A percentile compares a stretch with the other conserved stretches of the same genome.
Evolutionary conservation across 1,140 invertebrate genomes (phyloP).

Genomic region (Drosophila bifasciata): DNA sequence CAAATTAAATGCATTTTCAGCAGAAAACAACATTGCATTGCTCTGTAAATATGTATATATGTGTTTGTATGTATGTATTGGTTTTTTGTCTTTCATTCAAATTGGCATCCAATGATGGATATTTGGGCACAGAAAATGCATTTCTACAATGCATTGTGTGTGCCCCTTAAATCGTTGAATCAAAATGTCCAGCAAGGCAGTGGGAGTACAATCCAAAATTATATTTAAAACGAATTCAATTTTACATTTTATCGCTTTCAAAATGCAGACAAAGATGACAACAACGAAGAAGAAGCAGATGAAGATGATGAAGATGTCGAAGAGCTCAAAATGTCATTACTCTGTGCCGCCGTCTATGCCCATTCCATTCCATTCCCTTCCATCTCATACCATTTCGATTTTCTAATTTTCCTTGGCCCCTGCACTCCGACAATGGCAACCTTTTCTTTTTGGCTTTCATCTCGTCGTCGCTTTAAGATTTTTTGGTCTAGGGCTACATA

Average conservation of each 20-base stretch:
- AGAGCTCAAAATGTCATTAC: slow-evolving; percentile 62
- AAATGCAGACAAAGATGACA: background rate
- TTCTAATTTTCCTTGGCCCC: slow-evolving; percentile 29
- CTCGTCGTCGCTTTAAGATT: slow-evolving; percentile 17
- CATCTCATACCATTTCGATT: too few relatives aligned
- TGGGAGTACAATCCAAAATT: too few relatives aligned
- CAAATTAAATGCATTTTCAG: background rate
- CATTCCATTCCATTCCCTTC: slow-evolving; percentile 3
- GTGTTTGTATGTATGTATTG: too few relatives aligned
- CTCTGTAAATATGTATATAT: too few relatives aligned
- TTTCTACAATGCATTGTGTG: background rate
- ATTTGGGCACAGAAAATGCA: background rate
- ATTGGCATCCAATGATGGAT: background rate
- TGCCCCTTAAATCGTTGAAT: background rate
- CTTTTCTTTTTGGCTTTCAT: slow-evolving; percentile 45
- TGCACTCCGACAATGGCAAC: slow-evolving; percentile 70
- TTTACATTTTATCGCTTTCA: slow-evolving; percentile 34
- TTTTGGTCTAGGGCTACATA: slow-evolving; percentile 70
- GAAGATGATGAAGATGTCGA: background rate
- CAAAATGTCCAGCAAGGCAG: too few relatives aligned
- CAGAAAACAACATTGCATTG: background rate
- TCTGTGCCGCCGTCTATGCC: slow-evolving; percentile 56
- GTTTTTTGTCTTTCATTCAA: background rate
- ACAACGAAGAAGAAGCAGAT: too few relatives aligned
- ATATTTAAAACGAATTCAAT: slow-evolving; percentile 16